phyloP scores from a whole-genome alignment of 2,113 vertebrate genomes.

The human (Homo sapiens) region GRCh38 chr6:42505501-42506000 shows the following conservation, averaged over 20 bases:
- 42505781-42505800: not conserved
- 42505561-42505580: not conserved
- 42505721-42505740: not conserved
- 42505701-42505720: not conserved
- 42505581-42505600: not conserved
- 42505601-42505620: not conserved
- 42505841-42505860: no score
- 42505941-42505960: no score
- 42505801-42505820: no score
- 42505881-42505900: no score
- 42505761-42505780: not conserved
- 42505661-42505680: constrained; percentile 28
- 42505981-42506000: no score
- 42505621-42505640: constrained; percentile 20
- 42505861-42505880: no score
- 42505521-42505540: not conserved
- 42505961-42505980: no score
- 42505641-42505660: constrained; percentile 28
- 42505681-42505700: not conserved
- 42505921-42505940: no score
- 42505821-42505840: no score
- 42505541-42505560: not conserved
- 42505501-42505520: not conserved
- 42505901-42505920: no score
- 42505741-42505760: not conserved